Evolutionary conservation across 2,797 vertebrate genomes (phyloP), one percentile per base, ranked within the genome.

Genomic region (Philypnodon macrostomus): DNA sequence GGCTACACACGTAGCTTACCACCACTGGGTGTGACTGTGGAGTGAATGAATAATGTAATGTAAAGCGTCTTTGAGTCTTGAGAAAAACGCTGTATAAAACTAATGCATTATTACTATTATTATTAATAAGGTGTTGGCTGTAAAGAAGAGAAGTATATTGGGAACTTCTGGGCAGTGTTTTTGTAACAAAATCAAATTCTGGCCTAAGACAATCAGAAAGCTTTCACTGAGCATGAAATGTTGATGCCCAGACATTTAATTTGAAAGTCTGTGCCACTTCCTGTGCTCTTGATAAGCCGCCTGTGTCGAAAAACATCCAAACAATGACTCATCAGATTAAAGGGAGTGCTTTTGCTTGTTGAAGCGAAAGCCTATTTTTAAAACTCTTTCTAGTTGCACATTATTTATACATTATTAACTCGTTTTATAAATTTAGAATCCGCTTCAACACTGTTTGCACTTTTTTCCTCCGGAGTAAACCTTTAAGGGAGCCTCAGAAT

Each of bases 381-480:
- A 21, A 47, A 21, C 7, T 23, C 31, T n/a, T 23, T 9, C 46
- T 34, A n/a, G 36, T 32, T 9, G 34, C 32, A 21, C 58, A 48
- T 71, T 58, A 67, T 33, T 68, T 31, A 44, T 65, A 27, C 48
- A 58, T 57, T 15, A 58, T 54, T 13, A 36, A 42, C 58, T 52
- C 49, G 56, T 63, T 52, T 3, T 30, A 65, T 34, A 12, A 24
- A 53, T 59, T 47, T 53, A 36, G 66, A 64, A 41, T 61, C 32
- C 33, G 12, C n/a, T 49, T 44, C 46, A n/a, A n/a, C n/a, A 45
- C 38, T 18, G 7, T 42, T 40, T 6, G 23, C 62, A 29, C 27
- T 29, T 12, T 50, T 2, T 16, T 1, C 0, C 38, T 50, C 35
- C 6, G 4, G 5, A 37, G 4, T 74, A n/a, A n/a, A 67, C 63